phyloP scores from a whole-genome alignment of 2,113 vertebrate species.

The Nothoprocta pentlandii region DNA sequence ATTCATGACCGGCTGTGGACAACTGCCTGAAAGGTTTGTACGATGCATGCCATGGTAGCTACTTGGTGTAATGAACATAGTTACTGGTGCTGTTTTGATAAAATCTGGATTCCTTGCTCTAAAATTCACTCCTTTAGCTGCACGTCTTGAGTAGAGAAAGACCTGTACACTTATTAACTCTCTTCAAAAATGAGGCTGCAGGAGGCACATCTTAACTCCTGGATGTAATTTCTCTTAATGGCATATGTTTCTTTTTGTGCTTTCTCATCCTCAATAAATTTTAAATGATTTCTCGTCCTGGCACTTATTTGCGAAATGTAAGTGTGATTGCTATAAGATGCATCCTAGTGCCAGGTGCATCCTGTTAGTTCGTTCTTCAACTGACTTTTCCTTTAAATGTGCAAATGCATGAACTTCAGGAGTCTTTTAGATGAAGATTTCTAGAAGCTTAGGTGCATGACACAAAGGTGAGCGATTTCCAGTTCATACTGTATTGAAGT shows the following conservation, averaged over 20 bases:
- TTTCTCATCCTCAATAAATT: conserved; percentile 57
- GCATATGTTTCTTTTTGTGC: conserved; percentile 15
- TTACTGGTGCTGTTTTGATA: conserved; percentile 74
- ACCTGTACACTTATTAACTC: conserved; percentile 78
- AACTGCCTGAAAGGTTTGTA: conserved; percentile 91
- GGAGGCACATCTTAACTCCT: conserved; percentile 35
- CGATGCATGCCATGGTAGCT: conserved; percentile 80
- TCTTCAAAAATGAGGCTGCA: conserved; percentile 41
- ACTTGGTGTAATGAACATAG: conserved; percentile 71
- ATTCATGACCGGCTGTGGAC: conserved; percentile 93
- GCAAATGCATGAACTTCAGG: conserved; percentile 61
- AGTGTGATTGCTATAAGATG: conserved; percentile 27
- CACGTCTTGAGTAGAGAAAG: conserved; percentile 70
- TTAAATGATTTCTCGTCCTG: conserved; percentile 28
- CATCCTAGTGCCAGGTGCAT: conserved; percentile 23
- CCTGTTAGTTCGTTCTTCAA: conserved; percentile 13
- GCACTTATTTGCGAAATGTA: conserved; percentile 31
- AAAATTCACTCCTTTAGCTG: conserved; percentile 67
- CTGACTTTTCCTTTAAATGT: neutral
- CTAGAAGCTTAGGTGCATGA: conserved; percentile 80
- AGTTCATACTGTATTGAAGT: conserved; percentile 58
- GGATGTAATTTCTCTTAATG: conserved; percentile 25
- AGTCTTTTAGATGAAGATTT: conserved; percentile 66
- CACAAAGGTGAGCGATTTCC: conserved; percentile 60
- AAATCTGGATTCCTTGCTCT: conserved; percentile 68